phyloP scores from a whole-genome alignment of 2,888 invertebrate genomes.

The Leucophenga maculata region DNA sequence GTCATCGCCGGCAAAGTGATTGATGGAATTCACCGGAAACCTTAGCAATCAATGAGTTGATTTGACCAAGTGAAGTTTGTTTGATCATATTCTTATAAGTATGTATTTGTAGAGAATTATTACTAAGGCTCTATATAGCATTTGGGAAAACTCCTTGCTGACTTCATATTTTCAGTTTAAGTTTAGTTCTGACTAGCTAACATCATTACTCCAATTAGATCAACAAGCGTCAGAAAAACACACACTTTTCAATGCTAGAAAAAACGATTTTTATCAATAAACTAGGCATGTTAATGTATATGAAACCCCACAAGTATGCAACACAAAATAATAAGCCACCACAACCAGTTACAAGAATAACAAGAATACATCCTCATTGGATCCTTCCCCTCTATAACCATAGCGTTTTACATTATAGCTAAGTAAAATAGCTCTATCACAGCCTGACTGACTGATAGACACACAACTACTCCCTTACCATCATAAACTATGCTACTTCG shows the following conservation, averaged over 20 bases:
- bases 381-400: constrained; percentile 4
- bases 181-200: not conserved
- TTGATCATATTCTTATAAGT: too few relatives aligned
- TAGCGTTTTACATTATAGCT: constrained; percentile 20
- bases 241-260: constrained; percentile 43
- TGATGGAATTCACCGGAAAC: constrained; percentile 44
- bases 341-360: constrained; percentile 44
- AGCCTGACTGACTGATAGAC: constrained; percentile 45
- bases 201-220: not conserved
- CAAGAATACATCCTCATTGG: constrained; percentile 12
- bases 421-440: not conserved
- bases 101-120: too few relatives aligned
- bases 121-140: not conserved
- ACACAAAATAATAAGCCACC: constrained; percentile 60
- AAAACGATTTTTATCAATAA: constrained; percentile 53
- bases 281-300: not conserved
- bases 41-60: too few relatives aligned
- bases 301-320: constrained; percentile 43
- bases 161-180: too few relatives aligned
- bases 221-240: constrained; percentile 52
- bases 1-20: constrained; percentile 51
- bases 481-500: constrained; percentile 45
- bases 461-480: constrained; percentile 51
- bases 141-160: not conserved
- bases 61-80: too few relatives aligned